Base-by-base conservation (phyloP, 2,113 vertebrate species). In the Balaeniceps rex region DNA sequence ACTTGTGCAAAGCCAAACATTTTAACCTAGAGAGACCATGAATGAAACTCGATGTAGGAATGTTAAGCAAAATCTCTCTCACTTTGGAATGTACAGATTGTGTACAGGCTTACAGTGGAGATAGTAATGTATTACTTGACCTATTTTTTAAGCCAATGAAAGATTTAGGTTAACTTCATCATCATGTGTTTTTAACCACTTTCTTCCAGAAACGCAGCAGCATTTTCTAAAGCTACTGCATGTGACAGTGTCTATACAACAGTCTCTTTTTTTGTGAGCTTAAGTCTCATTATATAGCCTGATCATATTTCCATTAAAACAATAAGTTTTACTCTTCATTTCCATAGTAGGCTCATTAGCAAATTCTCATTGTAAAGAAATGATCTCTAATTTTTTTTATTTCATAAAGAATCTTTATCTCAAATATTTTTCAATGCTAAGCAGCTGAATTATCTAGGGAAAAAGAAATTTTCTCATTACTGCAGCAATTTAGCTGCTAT, bases 81-180 rank as follows among this genome's bases (percentile, higher is more conserved):
- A 25, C 66, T 95, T 66, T 81, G 94, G 91, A 96, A 96, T 86
- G 95, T 58, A 88, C 4, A 1, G 84, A 86, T 71, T 97, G 96
- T 91, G 91, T 96, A 95, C 63, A 66, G 88, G 88, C 96, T 93
- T 90, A 86, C 51, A 95, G 84, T 14, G 4, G 58, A 93, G 91
- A 93, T 91, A 88, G 82, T 90, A 95, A 94, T 95, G 91, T 93
- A 93, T 96, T 96, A 95, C 93, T 97, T 96, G 95, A 97, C 97
- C 97, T 97, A 97, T 96, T 97, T 97, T 97, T 94, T 90, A 96
- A 97, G 89, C 96, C 96, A 94, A 95, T 96, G 95, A 96, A 97
- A 96, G 94, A 97, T 97, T 93, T 97, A 97, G 96, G 96, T 95
- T 94, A 97, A 96, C 93, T 96, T 97, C 93, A 86, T 90, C 81